Conservation (phyloP, 1,140 invertebrate genomes). For the Eubasilissa regina region DNA sequence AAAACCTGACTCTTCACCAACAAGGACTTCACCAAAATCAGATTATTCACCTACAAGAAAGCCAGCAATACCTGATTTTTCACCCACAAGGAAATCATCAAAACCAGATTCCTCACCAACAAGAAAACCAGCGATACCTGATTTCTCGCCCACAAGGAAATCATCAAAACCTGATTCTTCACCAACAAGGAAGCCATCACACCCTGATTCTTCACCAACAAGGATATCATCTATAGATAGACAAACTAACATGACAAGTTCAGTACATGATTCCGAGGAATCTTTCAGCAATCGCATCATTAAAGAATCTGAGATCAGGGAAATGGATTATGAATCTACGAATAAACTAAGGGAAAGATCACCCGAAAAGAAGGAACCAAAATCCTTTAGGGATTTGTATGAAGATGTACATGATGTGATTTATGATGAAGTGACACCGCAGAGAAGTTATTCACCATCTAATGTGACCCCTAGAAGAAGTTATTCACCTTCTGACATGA, state of each 20-base stretch:
- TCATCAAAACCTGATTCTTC: too few relatives aligned
- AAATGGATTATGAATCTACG: not conserved
- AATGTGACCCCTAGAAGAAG: not conserved
- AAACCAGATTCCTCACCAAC: too few relatives aligned
- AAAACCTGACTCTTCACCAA: too few relatives aligned
- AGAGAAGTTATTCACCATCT: not conserved
- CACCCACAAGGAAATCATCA: too few relatives aligned
- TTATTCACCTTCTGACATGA: too few relatives aligned
- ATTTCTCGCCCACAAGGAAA: too few relatives aligned
- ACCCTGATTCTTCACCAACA: conserved; percentile 37
- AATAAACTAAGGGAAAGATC: conserved; percentile 47
- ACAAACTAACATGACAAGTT: conserved; percentile 23
- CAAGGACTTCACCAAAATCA: too few relatives aligned
- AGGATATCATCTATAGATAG: conserved; percentile 55
- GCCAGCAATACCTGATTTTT: too few relatives aligned
- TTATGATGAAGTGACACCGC: too few relatives aligned
- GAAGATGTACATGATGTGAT: not conserved
- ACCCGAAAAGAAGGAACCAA: conserved; percentile 9
- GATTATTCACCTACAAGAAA: too few relatives aligned
- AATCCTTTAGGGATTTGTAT: not conserved
- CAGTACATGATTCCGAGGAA: not conserved
- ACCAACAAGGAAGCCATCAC: too few relatives aligned
- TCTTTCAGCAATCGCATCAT: not conserved
- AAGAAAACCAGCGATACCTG: too few relatives aligned
- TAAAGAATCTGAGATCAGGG: conserved; percentile 18